Evolutionary conservation across 2,797 vertebrate genomes (phyloP).

Genomic region (Eremophila alpestris): DNA sequence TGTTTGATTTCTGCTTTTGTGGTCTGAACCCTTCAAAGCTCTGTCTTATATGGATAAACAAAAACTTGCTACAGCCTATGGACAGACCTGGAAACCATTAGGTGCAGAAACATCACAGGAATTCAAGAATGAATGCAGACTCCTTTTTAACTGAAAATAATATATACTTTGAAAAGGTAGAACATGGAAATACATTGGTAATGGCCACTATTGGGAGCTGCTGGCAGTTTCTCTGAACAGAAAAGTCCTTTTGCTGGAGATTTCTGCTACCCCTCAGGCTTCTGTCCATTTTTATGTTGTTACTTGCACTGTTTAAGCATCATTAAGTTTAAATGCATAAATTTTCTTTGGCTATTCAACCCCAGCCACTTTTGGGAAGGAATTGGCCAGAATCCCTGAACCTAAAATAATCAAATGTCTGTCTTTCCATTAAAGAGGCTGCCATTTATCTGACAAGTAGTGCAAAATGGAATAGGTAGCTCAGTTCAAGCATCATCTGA

Average conservation of each 20-base stretch:
- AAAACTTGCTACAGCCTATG: neutral
- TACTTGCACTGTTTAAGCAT: slow-evolving; percentile 23
- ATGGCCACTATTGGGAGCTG: neutral
- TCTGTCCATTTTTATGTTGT: neutral
- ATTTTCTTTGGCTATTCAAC: slow-evolving; percentile 45
- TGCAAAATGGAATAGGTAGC: neutral
- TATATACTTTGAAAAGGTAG: neutral
- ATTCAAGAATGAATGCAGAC: neutral
- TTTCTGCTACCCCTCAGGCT: neutral
- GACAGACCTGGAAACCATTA: slow-evolving; percentile 1
- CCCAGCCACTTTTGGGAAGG: slow-evolving; percentile 8
- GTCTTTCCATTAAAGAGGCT: slow-evolving; percentile 14
- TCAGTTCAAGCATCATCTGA: neutral
- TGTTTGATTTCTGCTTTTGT: slow-evolving; percentile 24
- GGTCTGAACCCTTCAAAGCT: neutral
- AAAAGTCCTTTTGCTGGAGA: neutral
- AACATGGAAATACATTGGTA: neutral
- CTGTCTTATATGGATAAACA: neutral
- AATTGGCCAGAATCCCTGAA: slow-evolving; percentile 34
- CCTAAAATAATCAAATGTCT: neutral
- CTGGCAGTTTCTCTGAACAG: slow-evolving; percentile 21
- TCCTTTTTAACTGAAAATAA: slow-evolving; percentile 22
- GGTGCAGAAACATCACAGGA: neutral
- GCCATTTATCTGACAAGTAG: neutral
- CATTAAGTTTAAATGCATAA: slow-evolving; percentile 41